phyloP scores from a whole-genome alignment of 1,140 invertebrate genomes.

The Druon quercuslanigerum region DNA sequence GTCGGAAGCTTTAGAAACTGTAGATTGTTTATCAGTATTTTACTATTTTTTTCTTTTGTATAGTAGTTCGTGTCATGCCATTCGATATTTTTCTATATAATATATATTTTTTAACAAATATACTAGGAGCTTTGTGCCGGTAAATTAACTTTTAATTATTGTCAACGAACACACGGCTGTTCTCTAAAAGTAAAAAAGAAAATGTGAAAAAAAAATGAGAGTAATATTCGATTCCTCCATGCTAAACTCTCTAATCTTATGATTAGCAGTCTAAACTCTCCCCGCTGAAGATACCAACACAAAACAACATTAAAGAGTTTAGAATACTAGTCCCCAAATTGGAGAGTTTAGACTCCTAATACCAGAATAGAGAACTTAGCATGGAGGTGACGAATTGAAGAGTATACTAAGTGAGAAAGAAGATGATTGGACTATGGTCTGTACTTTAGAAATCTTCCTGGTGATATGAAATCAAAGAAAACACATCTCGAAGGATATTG shows the following conservation, averaged over 20 bases:
- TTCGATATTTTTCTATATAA: constrained; percentile 23
- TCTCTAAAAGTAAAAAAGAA: not conserved
- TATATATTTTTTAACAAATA: constrained; percentile 22
- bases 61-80: not conserved
- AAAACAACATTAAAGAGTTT: too few species aligned
- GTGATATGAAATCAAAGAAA: constrained; percentile 13
- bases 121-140: not conserved
- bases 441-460: constrained; percentile 3
- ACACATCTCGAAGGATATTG: not conserved
- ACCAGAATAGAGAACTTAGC: too few species aligned
- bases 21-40: not conserved
- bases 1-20: not conserved
- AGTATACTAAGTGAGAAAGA: constrained; percentile 19
- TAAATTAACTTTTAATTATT: not conserved
- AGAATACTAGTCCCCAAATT: too few species aligned
- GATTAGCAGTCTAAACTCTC: too few species aligned
- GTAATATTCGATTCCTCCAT: not conserved
- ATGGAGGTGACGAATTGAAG: not conserved
- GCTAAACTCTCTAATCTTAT: too few species aligned
- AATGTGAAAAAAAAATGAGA: constrained; percentile 15
- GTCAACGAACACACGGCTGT: not conserved
- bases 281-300: too few species aligned
- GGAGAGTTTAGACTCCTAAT: too few species aligned
- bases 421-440: constrained; percentile 11
- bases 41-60: too few species aligned